Base-by-base conservation (phyloP, 92 coral and sea anemone genomes). In the Parazoanthus atlanticus region DNA sequence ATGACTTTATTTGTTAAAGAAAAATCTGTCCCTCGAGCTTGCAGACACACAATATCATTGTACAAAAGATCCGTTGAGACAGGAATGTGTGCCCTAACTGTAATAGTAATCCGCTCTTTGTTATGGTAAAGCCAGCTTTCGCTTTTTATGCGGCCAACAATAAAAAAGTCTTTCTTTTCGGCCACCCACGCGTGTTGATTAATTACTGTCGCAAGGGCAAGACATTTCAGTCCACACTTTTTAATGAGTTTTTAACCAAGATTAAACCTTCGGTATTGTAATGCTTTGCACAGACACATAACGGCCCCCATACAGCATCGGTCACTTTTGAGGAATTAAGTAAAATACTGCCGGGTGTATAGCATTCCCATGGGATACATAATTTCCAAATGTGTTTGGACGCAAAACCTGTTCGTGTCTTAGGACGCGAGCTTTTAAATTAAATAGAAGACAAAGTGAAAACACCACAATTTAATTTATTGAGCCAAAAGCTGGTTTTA, bases 161-260 rank as follows among this genome's bases (percentile, higher is more conserved):
- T 34, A 52, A 33, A 56, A 80, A 46, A 47, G 25, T 17, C 36
- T 78, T 46, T 46, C 26, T 28, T 41, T 78, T 47, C 33, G 33
- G 82, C 82, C 82, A 78, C 82, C 82, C 82, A 78, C 82, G 82
- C 64, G 65, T n/a, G 40, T 29, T 78, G 43, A 5, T 38, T 80
- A 33, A 80, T 80, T 34, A 43, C 33, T 78, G 31, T 13, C 33
- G 82, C n/a, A 78, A 26, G 12, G 31, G 79, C 12, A 75, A 36
- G 26, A 75, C 43, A 75, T 23, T 41, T 75, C 52, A 75, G 26
- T 75, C 79, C 46, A 75, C 79, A 79, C 66, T 79, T 16, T 49
- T 31, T 52, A 52, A 79, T 29, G 65, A 49, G 83, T 79, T 47
- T 54, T 33, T 75, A 75, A 75, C 52, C 31, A 19, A 75, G 26